These are phyloP conservation scores for Clunio marinus DNA, from an alignment of 2,888 invertebrate species.

Conservation along the genomic window DNA sequence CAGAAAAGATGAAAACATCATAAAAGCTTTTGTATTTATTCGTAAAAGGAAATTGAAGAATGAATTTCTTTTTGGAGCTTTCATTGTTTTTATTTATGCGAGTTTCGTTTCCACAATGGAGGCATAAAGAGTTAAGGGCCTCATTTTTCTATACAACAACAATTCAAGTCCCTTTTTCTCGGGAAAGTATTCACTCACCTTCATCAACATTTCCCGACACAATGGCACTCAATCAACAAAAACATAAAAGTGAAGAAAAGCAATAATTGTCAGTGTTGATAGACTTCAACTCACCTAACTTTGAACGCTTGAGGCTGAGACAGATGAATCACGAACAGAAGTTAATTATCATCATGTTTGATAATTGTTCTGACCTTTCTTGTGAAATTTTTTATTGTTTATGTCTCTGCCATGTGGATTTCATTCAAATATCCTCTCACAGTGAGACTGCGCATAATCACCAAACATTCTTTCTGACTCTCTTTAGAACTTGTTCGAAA, in stretches of 20 bases:
- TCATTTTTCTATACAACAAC: not conserved
- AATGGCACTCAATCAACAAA: not conserved
- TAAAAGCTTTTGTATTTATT: not conserved
- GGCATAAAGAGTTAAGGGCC: conserved; percentile 1
- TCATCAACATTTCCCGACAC: not conserved
- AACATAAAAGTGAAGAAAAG: not conserved
- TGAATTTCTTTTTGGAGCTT: not conserved
- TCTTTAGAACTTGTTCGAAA: conserved; percentile 1
- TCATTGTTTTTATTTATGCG: not conserved
- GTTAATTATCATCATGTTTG: conserved; percentile 4
- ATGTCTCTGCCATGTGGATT: conserved; percentile 1
- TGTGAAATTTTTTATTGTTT: not conserved
- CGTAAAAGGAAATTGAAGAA: not conserved
- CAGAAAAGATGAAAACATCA: not conserved
- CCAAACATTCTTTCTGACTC: not conserved
- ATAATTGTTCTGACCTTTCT: conserved; percentile 3
- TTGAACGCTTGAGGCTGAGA: not conserved
- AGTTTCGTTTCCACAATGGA: not conserved
- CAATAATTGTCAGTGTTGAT: not conserved
- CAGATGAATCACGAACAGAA: not conserved
- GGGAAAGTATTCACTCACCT: not conserved
- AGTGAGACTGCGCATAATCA: not conserved
- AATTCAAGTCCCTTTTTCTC: not conserved
- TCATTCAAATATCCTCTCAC: not conserved
- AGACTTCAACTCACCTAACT: not conserved